Evolutionary conservation across 1,140 invertebrate species (phyloP).

Genomic region (Drosophila punjabiensis): DNA sequence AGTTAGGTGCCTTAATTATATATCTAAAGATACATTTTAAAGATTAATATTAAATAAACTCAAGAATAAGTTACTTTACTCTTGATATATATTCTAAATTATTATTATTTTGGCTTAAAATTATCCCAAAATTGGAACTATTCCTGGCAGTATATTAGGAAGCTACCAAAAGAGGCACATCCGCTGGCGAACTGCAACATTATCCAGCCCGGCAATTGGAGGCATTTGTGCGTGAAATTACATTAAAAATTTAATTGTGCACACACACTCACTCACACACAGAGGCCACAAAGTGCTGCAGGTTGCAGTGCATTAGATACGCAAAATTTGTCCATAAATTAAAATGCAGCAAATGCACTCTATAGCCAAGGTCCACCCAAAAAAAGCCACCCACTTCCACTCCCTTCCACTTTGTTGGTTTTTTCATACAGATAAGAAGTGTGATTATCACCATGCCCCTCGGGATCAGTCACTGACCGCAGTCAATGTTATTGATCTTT

Average conservation of each 20-base stretch:
- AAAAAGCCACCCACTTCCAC: neutral
- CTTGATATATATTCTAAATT: no score
- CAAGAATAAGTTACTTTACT: no score
- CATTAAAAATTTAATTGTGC: constrained; percentile 81
- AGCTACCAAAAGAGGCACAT: neutral
- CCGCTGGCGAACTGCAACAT: constrained; percentile 6
- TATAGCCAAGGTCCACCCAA: constrained; percentile 1
- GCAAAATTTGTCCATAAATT: constrained; percentile 73
- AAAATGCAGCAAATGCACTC: constrained; percentile 44
- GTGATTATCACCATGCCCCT: neutral
- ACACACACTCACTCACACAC: constrained; percentile 23
- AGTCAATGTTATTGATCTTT: constrained; percentile 11
- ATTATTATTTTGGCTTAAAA: neutral
- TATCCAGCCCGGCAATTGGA: constrained; percentile 55
- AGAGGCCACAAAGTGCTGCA: constrained; percentile 45
- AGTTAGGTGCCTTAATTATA: neutral
- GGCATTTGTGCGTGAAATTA: constrained; percentile 79
- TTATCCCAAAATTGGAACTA: neutral
- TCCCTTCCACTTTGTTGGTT: neutral
- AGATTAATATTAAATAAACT: neutral
- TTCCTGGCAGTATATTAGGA: neutral
- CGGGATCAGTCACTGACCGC: neutral
- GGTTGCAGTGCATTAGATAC: constrained; percentile 65
- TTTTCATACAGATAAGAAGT: constrained; percentile 14
- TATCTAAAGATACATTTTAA: neutral